Base-by-base conservation (phyloP, 2,888 invertebrate species). In the Nomada hirtipes region DNA sequence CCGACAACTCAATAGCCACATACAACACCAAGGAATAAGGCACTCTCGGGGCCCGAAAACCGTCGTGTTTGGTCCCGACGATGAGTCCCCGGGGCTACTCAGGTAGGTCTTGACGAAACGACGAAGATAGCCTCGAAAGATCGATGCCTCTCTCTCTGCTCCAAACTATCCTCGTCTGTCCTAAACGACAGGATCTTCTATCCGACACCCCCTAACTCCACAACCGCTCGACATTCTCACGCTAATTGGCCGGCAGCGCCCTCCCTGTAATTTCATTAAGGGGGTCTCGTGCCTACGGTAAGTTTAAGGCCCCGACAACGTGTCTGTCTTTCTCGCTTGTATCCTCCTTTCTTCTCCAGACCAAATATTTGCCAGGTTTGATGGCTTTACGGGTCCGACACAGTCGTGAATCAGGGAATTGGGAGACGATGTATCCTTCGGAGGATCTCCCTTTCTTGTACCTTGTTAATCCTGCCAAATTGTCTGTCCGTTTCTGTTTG, bases 221-320 rank as follows among this genome's bases (percentile, higher is more conserved):
- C 80, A 85, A 75, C 73, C 86, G 86, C 80, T 89, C 90, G 88
- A 90, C 89, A 92, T 91, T 91, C 92, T 92, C 91, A 90, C 91
- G 91, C 91, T 92, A 92, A 92, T 92, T 92, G 92, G 92, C 91
- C 89, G 89, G 88, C 92, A 90, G 90, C 86, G 86, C 90, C 90
- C 90, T 89, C 90, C 91, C 91, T 91, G 91, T 92, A 91, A 92
- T 92, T 92, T 92, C 92, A 92, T 92, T 92, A 92, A 91, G 89
- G 89, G 88, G 90, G 91, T 87, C 92, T 92, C 92, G 91, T 92
- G 91, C 90, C 92, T 86, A 79, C 72, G 70, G 83, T 86, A 83
- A 88, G 86, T 80, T 88, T 85, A 83, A 83, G 85, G 76, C 74
- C 78, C 83, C 86, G 77, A 86, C 85, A 88, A 88, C 79, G 85